Evolutionary conservation across 2,797 vertebrate species (phyloP), one percentile per base, ranked within the genome.

Genomic region (Anguilla obscura): DNA sequence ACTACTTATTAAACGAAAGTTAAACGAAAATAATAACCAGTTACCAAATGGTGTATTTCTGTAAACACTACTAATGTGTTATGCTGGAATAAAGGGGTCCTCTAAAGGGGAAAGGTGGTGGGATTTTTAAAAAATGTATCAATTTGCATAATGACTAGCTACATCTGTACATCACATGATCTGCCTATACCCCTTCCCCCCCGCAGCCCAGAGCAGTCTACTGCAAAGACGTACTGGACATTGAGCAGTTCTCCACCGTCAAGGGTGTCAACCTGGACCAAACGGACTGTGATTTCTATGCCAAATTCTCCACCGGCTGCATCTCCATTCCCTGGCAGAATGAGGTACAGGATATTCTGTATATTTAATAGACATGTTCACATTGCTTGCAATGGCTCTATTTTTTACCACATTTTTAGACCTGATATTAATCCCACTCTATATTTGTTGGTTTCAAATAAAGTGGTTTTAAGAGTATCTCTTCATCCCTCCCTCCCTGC

Each of bases 211-310:
- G 95, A 87, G 95, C 93, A 0, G 97, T 97, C 74, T 98, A 98
- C 93, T 98, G 97, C 92, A 96, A 94, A 21, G 97, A 97, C 0
- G 95, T 98, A 36, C 92, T 96, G 91, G 97, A 98, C 92, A 97
- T 98, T 0, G 97, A 98, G 0, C 97, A 97, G 92, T 98, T 98
- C 90, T 97, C 96, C 0, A 90, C 95, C 0, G 94, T 97, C 54
- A 97, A 94, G 86, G 97, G 97, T 0, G 95, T 97, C 80, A 94
- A 89, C 83, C 91, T 97, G 88, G 94, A 96, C 91, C 91, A 93
- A 45, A 89, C 33, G 0, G 97, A 98, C 91, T 63, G 54, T 0
- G 80, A 95, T 80, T 97, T 98, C 94, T 97, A 97, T 52, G 82
- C 76, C 48, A 94, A 94, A 87, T 97, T 98, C 66, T 94, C 93